Evolutionary conservation across 2,888 invertebrate species (phyloP).

Genomic region (Tridacna crocea): DNA sequence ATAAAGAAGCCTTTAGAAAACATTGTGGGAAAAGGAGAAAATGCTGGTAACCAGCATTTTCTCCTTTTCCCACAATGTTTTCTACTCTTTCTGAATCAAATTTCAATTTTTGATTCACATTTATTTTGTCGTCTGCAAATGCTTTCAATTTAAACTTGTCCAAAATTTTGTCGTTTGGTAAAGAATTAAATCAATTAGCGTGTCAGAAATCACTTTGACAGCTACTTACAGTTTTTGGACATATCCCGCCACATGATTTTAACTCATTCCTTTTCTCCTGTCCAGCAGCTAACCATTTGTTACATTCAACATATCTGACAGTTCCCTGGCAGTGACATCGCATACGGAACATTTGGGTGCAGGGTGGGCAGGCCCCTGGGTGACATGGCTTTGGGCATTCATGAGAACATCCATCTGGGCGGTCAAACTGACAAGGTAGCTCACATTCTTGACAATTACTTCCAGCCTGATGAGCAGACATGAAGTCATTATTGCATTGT

Average conservation of each 20-base stretch:
- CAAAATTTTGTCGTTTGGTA: too few relatives aligned
- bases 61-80: constrained; percentile 7
- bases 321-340: constrained; percentile 93
- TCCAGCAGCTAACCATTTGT: constrained; percentile 87
- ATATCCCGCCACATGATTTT: constrained; percentile 92
- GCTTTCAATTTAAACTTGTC: too few relatives aligned
- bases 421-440: constrained; percentile 81
- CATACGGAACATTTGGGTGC: constrained; percentile 85
- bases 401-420: constrained; percentile 90
- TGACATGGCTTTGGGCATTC: constrained; percentile 87
- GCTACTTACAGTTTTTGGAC: constrained; percentile 87
- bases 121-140: too few relatives aligned
- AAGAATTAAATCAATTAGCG: too few relatives aligned
- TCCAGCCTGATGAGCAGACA: constrained; percentile 76
- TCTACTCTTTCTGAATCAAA: too few relatives aligned
- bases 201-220: too few relatives aligned
- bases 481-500: too few relatives aligned
- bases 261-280: constrained; percentile 84
- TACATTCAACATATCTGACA: constrained; percentile 90
- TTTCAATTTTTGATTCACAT: too few relatives aligned
- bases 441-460: constrained; percentile 83
- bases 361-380: constrained; percentile 90
- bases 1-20: too few relatives aligned
- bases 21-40: constrained; percentile 7
- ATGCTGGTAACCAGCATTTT: constrained; percentile 2